phyloP scores from a whole-genome alignment of 2,797 vertebrate species.

The Cottoperca gobio region DNA sequence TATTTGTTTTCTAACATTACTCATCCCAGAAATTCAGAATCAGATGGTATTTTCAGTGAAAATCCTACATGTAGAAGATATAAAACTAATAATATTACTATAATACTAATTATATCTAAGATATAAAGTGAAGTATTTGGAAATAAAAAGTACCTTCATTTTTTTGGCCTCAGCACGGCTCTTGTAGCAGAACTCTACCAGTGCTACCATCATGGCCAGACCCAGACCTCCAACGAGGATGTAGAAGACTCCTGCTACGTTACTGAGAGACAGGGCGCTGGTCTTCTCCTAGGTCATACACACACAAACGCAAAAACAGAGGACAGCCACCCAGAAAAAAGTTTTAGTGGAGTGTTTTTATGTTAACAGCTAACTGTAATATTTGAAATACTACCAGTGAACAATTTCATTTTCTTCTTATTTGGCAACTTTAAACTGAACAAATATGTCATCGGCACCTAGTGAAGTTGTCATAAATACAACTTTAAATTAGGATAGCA shows the following conservation, averaged over 20 bases:
- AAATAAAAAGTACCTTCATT: constrained; percentile 86
- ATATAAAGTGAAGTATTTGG: neutral
- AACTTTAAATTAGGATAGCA: constrained; percentile 5
- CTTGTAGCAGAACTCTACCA: constrained; percentile 99
- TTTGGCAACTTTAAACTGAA: constrained; percentile 4
- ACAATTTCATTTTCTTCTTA: neutral
- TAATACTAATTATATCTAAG: neutral
- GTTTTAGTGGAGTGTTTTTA: constrained; percentile 26
- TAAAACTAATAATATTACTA: neutral
- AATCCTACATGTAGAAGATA: neutral
- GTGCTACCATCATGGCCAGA: constrained; percentile 97
- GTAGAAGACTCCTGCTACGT: constrained; percentile 98
- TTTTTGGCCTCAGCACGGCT: constrained; percentile 96
- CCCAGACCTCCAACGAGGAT: constrained; percentile 98
- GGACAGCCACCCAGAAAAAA: constrained; percentile 28
- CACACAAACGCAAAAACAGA: constrained; percentile 2
- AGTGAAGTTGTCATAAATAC: neutral
- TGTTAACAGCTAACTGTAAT: neutral
- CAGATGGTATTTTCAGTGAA: neutral
- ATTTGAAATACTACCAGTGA: constrained; percentile 7
- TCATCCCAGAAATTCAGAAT: neutral
- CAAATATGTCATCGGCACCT: neutral
- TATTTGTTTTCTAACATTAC: neutral
- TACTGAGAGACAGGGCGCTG: constrained; percentile 97
- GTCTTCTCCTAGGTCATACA: constrained; percentile 92